A percentile compares a stretch with the other conserved stretches of the same genome.
phyloP scores from a whole-genome alignment of 2,797 vertebrate genomes.

The Valencia hispanica region DNA sequence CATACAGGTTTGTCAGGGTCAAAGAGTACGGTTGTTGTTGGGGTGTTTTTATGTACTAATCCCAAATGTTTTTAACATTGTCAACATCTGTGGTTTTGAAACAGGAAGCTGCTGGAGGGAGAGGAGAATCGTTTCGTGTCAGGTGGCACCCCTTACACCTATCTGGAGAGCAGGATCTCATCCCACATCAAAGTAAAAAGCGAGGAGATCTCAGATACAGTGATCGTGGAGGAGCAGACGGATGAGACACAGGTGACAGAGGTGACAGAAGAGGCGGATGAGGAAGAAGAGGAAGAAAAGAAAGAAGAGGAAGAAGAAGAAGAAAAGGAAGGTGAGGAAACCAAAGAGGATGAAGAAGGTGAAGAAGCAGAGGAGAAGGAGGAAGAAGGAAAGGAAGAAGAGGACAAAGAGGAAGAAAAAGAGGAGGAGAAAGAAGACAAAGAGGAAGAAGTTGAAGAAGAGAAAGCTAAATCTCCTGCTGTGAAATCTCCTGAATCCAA shows the following conservation, averaged over 20 bases:
- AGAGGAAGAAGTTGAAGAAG: slow-evolving; percentile 43
- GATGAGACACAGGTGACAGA: slow-evolving; percentile 92
- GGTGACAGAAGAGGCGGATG: slow-evolving; percentile 87
- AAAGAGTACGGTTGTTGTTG: not conserved
- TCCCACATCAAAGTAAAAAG: slow-evolving; percentile 87
- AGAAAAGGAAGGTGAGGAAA: slow-evolving; percentile 54
- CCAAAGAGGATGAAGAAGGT: slow-evolving; percentile 40
- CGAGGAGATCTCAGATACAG: slow-evolving; percentile 90
- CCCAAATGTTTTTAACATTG: not conserved
- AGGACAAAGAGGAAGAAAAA: slow-evolving; percentile 41
- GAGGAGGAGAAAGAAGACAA: slow-evolving; percentile 12
- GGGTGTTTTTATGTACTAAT: not conserved
- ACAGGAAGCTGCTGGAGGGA: slow-evolving; percentile 92
- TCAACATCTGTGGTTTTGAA: slow-evolving; percentile 24
- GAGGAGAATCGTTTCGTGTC: slow-evolving; percentile 90
- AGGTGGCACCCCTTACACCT: slow-evolving; percentile 83
- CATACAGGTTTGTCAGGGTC: slow-evolving; percentile 86
- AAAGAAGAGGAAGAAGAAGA: slow-evolving; percentile 45
- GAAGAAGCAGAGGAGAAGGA: slow-evolving; percentile 42
- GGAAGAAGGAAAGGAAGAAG: slow-evolving; percentile 36
- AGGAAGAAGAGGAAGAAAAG: slow-evolving; percentile 69
- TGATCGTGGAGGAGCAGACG: slow-evolving; percentile 92
- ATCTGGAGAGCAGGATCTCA: slow-evolving; percentile 81
- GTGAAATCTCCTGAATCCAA: slow-evolving; percentile 67
- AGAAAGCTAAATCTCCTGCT: slow-evolving; percentile 63